Evolutionary conservation across 2,113 vertebrate genomes (phyloP).

Genomic region (Neopipo cinnamomea): DNA sequence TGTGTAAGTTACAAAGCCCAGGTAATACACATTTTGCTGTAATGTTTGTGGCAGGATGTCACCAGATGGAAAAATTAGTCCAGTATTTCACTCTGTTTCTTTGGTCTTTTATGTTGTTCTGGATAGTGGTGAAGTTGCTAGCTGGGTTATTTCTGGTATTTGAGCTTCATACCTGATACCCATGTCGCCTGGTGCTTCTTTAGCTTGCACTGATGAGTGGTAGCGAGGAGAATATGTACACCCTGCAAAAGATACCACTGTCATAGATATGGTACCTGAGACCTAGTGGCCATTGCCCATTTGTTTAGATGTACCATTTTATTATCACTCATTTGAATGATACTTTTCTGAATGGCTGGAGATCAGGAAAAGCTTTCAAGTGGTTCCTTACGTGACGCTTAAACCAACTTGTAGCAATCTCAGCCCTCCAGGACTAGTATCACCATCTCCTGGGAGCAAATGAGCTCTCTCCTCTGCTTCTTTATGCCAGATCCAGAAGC

Average conservation of each 20-base stretch:
- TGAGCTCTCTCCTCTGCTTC: neutral
- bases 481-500: neutral
- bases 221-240: neutral
- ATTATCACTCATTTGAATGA: neutral
- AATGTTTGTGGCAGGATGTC: neutral
- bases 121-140: neutral
- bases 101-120: neutral
- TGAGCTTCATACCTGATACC: neutral
- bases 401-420: neutral
- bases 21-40: neutral
- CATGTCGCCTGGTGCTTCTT: neutral
- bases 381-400: neutral
- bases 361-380: neutral
- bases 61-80: neutral
- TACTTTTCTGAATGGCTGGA: neutral
- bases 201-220: neutral
- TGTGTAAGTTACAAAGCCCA: neutral
- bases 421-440: neutral
- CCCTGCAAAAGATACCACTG: neutral
- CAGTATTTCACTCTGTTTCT: neutral
- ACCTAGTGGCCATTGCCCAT: neutral
- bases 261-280: neutral
- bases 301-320: neutral
- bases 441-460: neutral
- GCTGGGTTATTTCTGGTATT: neutral